Base-by-base conservation (phyloP, 2,888 invertebrate genomes). In the Phasia obesa region DNA sequence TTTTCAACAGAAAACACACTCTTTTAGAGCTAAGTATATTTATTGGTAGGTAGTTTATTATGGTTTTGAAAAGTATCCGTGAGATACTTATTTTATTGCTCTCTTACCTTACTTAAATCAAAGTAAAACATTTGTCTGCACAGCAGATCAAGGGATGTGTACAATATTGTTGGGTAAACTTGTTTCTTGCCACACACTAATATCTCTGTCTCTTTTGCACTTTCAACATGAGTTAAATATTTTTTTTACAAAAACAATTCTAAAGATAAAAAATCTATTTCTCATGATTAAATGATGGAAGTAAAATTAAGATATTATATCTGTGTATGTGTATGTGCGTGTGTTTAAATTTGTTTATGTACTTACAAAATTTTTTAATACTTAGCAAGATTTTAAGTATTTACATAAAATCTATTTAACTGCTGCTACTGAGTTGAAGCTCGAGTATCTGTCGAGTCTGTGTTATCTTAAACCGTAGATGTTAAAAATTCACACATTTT, bases 121-220 rank as follows among this genome's bases (percentile, higher is more conserved):
- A 64, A 44, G 21, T 55, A 57, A 15, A 55, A 35, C 9, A 65
- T 31, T 62, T 55, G 2, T 67, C 1, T 13, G 31, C 25, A 44
- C 13, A 51, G 17, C 11, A 19, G 49, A 15, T 57, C 21, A 51
- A 76, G 67, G 38, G 59, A 60, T 65, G 57, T 47, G 23, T 17
- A 15, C 7, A 35, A 55, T 64, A 55, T 49, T 55, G 35, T 38
- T 70, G 62, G 55, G 38, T 62, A 35, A 70, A 70, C 62, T 38
- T 38, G 17, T 15, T 60, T 53, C 23, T 35, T 49, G 9, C n/a
- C 17, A 64, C 31, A 49, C 17, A 13, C 19, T 5, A 31, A 51
- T 47, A 25, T 49, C 5, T 62, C 64, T 42, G 64, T 78, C 78
- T 51, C 71, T 71, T 65, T 78, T 57, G 2, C 31, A n/a, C 78